These are phyloP conservation scores for Crax fasciolata DNA, from an alignment of 2,797 vertebrate species.

Conservation along the genomic window DNA sequence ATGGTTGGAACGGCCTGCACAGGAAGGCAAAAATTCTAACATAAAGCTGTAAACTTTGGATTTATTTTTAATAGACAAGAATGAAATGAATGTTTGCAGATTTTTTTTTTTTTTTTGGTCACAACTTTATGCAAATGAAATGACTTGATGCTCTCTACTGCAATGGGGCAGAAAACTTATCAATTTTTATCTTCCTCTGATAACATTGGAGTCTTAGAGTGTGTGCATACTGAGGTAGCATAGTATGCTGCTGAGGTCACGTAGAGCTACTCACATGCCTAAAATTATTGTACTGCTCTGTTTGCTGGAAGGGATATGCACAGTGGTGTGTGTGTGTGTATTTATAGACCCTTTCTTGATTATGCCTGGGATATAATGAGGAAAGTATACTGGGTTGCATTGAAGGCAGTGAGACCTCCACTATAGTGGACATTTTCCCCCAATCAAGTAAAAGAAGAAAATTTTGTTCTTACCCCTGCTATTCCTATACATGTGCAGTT, in stretches of 20 bases:
- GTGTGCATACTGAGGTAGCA: not conserved
- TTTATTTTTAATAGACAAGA: not conserved
- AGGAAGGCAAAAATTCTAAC: not conserved
- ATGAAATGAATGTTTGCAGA: no score
- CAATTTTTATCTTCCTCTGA: not conserved
- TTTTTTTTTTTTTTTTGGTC: not conserved
- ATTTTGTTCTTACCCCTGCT: not conserved
- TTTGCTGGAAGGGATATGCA: not conserved
- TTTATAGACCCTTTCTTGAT: not conserved
- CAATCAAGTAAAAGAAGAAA: not conserved
- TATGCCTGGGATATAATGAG: no score
- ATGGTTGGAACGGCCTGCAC: not conserved
- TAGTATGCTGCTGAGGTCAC: no score
- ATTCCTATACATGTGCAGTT: not conserved
- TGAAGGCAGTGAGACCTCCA: not conserved
- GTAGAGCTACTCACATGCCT: not conserved
- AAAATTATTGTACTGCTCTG: not conserved
- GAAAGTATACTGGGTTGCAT: not conserved
- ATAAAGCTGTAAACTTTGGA: not conserved
- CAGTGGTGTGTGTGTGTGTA: not conserved
- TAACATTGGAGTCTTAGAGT: not conserved
- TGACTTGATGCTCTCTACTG: not conserved
- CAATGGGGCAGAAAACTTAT: not conserved
- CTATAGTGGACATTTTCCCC: no score
- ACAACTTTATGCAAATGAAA: no score